Evolutionary conservation across 23 tunicate genomes (phyloP).

Genomic region (Clavelina lepadiformis): DNA sequence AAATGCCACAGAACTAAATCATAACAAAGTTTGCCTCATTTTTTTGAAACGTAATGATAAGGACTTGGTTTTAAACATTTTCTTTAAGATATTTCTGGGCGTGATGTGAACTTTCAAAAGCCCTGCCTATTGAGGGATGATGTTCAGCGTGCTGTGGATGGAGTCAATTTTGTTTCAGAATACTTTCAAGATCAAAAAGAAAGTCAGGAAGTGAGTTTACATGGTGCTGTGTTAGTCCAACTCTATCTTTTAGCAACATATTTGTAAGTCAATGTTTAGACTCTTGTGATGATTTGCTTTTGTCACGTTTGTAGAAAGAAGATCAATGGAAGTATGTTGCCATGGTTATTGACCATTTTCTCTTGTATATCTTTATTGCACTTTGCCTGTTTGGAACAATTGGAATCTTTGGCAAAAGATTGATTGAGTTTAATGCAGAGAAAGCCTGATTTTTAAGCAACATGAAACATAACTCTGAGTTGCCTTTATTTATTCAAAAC

Average conservation of each 20-base stretch:
- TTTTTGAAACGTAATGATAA: too few relatives aligned
- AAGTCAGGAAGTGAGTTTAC: slow-evolving; percentile 51
- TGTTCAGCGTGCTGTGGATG: slow-evolving; percentile 69
- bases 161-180: slow-evolving; percentile 81
- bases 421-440: slow-evolving; percentile 55
- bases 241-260: too few relatives aligned
- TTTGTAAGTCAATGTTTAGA: neutral
- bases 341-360: slow-evolving; percentile 91
- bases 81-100: slow-evolving; percentile 69
- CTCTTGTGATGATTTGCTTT: neutral
- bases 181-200: slow-evolving; percentile 83
- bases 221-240: too few relatives aligned
- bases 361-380: slow-evolving; percentile 82
- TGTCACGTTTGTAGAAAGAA: slow-evolving; percentile 64
- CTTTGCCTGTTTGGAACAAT: slow-evolving; percentile 79
- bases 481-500: too few relatives aligned
- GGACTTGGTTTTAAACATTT: neutral
- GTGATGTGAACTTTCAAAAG: slow-evolving; percentile 10
- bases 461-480: too few relatives aligned
- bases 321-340: slow-evolving; percentile 99
- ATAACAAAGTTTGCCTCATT: too few relatives aligned
- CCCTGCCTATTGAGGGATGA: slow-evolving; percentile 53
- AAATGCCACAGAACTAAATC: too few relatives aligned
- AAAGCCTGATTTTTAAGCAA: slow-evolving; percentile 35
- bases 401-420: slow-evolving; percentile 64